Conservation (phyloP, 2,888 invertebrate species). For the Cheilosia soror region DNA sequence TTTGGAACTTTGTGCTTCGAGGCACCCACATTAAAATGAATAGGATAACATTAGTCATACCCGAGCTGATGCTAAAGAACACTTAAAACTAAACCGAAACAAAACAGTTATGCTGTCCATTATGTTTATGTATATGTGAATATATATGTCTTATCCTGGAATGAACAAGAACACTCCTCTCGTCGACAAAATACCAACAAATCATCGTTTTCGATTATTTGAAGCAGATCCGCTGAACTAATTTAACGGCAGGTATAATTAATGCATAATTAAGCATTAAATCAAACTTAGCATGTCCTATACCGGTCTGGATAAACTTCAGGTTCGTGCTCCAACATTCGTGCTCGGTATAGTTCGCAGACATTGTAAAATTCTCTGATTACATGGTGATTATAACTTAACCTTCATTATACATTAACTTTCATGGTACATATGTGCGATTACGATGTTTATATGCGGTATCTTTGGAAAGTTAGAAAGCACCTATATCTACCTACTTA, state of each 20-base stretch:
- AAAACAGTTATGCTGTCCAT: neutral
- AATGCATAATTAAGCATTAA: conserved; percentile 74
- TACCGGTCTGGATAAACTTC: conserved; percentile 31
- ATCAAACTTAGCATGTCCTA: conserved; percentile 58
- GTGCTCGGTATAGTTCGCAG: conserved; percentile 36
- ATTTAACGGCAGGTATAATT: conserved; percentile 71
- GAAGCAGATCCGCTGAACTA: conserved; percentile 61
- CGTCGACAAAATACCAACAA: conserved; percentile 25
- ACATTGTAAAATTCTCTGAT: conserved; percentile 57
- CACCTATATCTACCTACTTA: conserved; percentile 2
- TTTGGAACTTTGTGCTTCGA: no score
- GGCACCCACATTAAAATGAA: no score
- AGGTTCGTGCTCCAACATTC: conserved; percentile 34
- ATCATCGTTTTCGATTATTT: conserved; percentile 56
- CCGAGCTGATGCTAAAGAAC: no score
- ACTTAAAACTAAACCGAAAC: no score
- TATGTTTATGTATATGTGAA: neutral
- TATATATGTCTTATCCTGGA: neutral
- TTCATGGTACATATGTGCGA: conserved; percentile 73
- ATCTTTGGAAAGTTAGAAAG: conserved; percentile 53
- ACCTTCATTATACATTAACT: conserved; percentile 71
- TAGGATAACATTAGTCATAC: no score
- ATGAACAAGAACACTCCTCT: neutral
- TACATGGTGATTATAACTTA: conserved; percentile 73
- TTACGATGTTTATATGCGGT: conserved; percentile 33